These are phyloP conservation scores for Rhinoderma darwinii DNA, from an alignment of 2,113 vertebrate species.

Conservation along the genomic window DNA sequence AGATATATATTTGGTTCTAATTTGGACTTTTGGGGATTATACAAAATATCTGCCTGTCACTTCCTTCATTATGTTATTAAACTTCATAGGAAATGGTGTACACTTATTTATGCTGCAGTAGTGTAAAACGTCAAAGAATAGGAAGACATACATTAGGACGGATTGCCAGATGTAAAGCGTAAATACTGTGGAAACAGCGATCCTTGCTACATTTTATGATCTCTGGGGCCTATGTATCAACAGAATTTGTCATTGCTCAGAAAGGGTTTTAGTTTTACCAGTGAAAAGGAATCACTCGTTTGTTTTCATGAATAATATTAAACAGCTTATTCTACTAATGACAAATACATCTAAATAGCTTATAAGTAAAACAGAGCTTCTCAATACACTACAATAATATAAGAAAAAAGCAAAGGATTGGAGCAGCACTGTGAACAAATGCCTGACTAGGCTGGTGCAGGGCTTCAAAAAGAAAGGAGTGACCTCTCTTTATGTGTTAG, in stretches of 20 bases:
- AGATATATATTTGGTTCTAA: constrained; percentile 57
- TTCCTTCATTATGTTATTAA: constrained; percentile 57
- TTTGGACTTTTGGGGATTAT: constrained; percentile 59
- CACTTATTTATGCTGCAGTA: constrained; percentile 48
- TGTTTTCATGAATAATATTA: constrained; percentile 21
- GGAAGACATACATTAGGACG: constrained; percentile 38
- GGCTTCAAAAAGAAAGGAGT: too few species aligned
- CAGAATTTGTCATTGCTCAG: constrained; percentile 39
- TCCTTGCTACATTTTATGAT: constrained; percentile 27
- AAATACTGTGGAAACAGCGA: constrained; percentile 32
- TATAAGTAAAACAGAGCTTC: not conserved
- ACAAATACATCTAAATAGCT: not conserved
- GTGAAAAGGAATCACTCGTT: not conserved
- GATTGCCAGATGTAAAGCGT: constrained; percentile 19
- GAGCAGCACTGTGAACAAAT: too few species aligned
- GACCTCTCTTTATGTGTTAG: too few species aligned
- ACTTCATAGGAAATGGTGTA: constrained; percentile 32
- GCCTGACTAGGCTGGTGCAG: too few species aligned
- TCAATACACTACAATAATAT: not conserved
- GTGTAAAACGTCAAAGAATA: constrained; percentile 42
- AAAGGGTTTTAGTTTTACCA: constrained; percentile 8
- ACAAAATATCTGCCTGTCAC: constrained; percentile 59
- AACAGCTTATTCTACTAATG: constrained; percentile 1
- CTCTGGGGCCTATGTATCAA: constrained; percentile 25
- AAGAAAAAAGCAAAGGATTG: too few species aligned